Evolutionary conservation across 2,797 vertebrate genomes (phyloP), one percentile per base, ranked within the genome.

Genomic region (Trichosurus vulpecula): DNA sequence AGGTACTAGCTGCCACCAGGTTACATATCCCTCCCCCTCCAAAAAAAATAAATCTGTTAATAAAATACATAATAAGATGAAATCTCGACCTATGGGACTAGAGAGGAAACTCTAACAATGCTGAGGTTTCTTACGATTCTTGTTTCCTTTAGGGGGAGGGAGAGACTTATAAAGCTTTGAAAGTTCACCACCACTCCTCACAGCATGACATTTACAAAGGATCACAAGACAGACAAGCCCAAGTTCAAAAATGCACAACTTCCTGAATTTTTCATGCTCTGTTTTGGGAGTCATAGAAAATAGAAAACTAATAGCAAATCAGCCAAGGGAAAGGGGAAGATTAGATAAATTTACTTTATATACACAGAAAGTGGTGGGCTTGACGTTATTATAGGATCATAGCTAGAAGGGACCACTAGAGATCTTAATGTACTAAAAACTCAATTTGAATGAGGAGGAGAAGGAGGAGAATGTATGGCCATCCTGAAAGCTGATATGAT

Each of bases 31-130:
- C 31, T n/a, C 11, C 51, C 66, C 89, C 91, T 0, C n/a, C 1
- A 74, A 74, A 74, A 51, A 54, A 74, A 22, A 1, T 52, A 4
- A 52, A 57, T 30, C 25, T 10, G 0, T 27, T 0, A n/a, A 51
- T 52, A 0, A 29, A 47, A 29, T 52, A 90, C 47, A 0, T 0
- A 30, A 81, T 22, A 6, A 16, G 0, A n/a, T 0, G 1, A 6
- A n/a, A 16, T 25, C 3, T 0, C 2, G 2, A 2, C 22, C 16
- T 3, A 6, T 35, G 22, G 74, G 14, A n/a, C 9, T 91, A 93
- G 1, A 0, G 4, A 1, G 10, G 51, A 27, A 13, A 0, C 0
- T n/a, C 27, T 0, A 2, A 53, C 29, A 35, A 52, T 0, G 41
- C 91, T 9, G 0, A 5, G 3, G 92, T 41, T 19, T 12, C 58